Percentiles rank a stretch among this genome's conserved stretches.
Evolutionary conservation across 2,888 invertebrate species (phyloP).

Genomic region (Acanthosepion lycidas): DNA sequence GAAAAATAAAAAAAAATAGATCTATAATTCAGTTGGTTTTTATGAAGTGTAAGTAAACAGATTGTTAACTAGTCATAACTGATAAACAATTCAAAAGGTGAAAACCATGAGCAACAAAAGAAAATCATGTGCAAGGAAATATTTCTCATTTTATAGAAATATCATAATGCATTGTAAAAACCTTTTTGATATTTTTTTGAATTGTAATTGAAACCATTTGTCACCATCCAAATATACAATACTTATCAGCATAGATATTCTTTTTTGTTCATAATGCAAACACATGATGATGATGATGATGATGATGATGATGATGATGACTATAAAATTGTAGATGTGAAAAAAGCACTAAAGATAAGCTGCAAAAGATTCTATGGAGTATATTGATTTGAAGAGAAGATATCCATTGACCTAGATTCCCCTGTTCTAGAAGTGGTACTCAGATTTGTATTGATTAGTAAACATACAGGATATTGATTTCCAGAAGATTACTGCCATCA

Average conservation of each 20-base stretch:
- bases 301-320: too few relatives aligned
- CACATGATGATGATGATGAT: background rate
- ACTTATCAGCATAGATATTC: background rate
- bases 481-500: conserved; percentile 6
- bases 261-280: background rate
- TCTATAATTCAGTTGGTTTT: background rate
- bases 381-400: background rate
- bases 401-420: conserved; percentile 33
- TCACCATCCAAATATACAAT: background rate
- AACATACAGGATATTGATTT: conserved; percentile 23
- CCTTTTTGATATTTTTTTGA: background rate
- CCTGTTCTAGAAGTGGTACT: conserved; percentile 16
- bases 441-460: conserved; percentile 10
- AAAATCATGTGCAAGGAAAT: background rate
- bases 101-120: conserved; percentile 2
- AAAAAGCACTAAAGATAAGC: background rate
- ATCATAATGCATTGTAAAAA: background rate
- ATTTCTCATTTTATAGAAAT: background rate
- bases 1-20: background rate
- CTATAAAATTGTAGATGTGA: background rate
- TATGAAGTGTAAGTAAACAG: background rate
- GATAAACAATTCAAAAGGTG: background rate
- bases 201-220: background rate
- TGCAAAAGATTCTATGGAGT: background rate
- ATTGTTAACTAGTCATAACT: background rate